phyloP scores from a whole-genome alignment of 2,888 invertebrate species.

The Pyrgus malvae region DNA sequence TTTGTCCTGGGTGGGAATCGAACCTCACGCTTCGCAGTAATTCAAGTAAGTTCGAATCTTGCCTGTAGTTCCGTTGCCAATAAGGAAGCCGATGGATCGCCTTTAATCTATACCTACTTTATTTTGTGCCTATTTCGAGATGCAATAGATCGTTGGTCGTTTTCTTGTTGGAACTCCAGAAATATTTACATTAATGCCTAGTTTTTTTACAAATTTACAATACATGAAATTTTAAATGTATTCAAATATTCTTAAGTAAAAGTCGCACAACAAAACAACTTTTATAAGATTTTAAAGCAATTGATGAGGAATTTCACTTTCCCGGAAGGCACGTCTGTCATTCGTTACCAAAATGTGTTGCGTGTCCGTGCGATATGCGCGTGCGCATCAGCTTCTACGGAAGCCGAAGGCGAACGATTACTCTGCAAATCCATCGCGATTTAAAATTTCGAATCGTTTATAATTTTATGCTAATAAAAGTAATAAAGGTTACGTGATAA shows the following conservation, averaged over 20 bases:
- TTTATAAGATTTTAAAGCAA: background rate
- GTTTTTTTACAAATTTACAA: no score
- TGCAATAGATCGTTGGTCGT: no score
- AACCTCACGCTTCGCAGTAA: no score
- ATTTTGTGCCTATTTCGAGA: no score
- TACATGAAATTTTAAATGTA: no score
- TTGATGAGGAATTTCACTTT: conserved; percentile 46
- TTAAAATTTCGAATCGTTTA: conserved; percentile 20
- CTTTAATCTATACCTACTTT: no score
- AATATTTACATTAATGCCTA: no score
- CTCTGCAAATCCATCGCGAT: conserved; percentile 19
- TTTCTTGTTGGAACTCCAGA: no score
- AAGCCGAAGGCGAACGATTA: conserved; percentile 55
- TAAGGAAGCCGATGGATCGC: no score
- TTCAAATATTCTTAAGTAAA: background rate
- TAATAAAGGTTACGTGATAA: conserved; percentile 25
- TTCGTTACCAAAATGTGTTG: conserved; percentile 43
- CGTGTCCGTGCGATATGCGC: conserved; percentile 59
- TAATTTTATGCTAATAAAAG: conserved; percentile 34
- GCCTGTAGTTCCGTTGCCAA: no score
- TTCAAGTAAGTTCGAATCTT: no score
- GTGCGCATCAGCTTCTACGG: conserved; percentile 58
- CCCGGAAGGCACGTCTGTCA: conserved; percentile 57
- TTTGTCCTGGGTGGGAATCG: no score
- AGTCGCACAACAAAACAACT: background rate